Evolutionary conservation across 1,140 invertebrate species (phyloP), one percentile per base, ranked within the genome.

Genomic region (Zaprionus capensis): DNA sequence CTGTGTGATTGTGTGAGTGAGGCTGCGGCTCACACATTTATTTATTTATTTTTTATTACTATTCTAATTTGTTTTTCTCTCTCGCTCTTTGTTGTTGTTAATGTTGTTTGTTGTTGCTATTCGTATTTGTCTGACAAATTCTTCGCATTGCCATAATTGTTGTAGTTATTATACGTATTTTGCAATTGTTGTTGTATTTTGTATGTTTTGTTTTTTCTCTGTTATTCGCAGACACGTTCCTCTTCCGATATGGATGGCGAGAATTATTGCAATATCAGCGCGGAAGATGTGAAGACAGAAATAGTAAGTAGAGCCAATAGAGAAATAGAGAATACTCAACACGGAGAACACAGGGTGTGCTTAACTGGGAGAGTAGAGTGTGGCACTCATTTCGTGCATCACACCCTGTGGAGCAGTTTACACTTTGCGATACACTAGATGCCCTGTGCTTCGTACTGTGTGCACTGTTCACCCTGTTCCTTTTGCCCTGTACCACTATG

Each of bases 261-360:
- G 77, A 92, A 83, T 78, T 92, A 92, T 68, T 92, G 88, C 79
- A 92, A 91, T 67, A 92, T 92, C 66, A 92, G 91, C 56, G 91
- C 91, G 70, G 91, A 92, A 65, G 91, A 92, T 87, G 91, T 92
- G 72, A 92, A 92, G 82, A 92, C 91, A 24, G 91, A 92, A 92
- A 92, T 92, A 82, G 91, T 92, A 88, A 92, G 31, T 34, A 34
- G 31, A 11, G 9, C 31, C 31, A 34, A 34, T 34, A 34, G 31
- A 34, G 9, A 34, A 34, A 34, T 11, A 34, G 31, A 34, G 31
- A 34, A 34, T 3, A 34, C 9, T 0, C 9, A 1, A 7, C 31
- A 11, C 9, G 9, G 31, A 11, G 9, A 34, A 34, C 2, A 34
- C 31, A 34, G 9, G 31, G 31, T 34, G 31, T 34, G 31, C 31